Evolutionary conservation across 2,797 vertebrate species (phyloP).

Genomic region (Gymnodraco acuticeps): DNA sequence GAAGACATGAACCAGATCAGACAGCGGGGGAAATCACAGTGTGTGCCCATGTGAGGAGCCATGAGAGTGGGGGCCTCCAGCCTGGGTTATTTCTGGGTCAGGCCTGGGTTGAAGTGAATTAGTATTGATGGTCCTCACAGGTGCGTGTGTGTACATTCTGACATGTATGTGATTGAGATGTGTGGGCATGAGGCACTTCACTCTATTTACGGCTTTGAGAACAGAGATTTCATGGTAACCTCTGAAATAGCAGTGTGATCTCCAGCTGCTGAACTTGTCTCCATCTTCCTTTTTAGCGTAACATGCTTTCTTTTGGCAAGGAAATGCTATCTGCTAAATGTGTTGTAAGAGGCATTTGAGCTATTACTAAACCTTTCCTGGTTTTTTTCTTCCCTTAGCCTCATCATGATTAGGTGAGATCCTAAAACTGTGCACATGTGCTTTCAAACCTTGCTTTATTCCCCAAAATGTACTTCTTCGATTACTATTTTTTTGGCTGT

Average conservation of each 20-base stretch:
- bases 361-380: no score
- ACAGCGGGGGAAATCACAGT: constrained; percentile 74
- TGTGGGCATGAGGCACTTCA: constrained; percentile 65
- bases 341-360: background rate
- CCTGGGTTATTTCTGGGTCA: constrained; percentile 34
- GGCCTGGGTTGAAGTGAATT: constrained; percentile 34
- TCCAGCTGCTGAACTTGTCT: constrained; percentile 8
- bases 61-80: no score
- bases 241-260: constrained; percentile 27
- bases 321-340: background rate
- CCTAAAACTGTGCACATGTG: no score
- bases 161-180: constrained; percentile 36
- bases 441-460: no score
- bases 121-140: background rate
- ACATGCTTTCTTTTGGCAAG: background rate
- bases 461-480: no score
- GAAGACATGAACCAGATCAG: constrained; percentile 82
- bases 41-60: constrained; percentile 28
- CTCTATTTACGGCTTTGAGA: constrained; percentile 68
- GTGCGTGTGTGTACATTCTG: constrained; percentile 20
- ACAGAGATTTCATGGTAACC: constrained; percentile 52
- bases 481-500: background rate
- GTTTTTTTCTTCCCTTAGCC: background rate
- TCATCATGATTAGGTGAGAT: no score
- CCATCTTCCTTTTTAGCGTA: background rate